These are phyloP conservation scores for Polyodon spathula DNA, from an alignment of 2,113 vertebrate genomes.

Conservation along the genomic window DNA sequence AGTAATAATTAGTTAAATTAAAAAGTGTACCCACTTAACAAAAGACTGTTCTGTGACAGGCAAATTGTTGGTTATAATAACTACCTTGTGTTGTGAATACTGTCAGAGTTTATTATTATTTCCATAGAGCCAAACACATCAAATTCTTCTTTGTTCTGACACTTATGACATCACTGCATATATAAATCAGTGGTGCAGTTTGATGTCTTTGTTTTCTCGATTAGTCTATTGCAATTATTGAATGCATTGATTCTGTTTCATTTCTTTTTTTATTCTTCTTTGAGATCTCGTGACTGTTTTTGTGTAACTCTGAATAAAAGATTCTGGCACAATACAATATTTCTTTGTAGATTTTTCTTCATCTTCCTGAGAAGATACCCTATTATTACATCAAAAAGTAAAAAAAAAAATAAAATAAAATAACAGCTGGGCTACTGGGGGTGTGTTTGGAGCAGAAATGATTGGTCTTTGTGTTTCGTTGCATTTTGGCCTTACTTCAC, in stretches of 20 bases:
- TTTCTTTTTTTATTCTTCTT: constrained; percentile 13
- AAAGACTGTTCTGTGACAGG: too few species aligned
- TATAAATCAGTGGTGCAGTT: constrained; percentile 5
- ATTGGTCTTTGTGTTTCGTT: constrained; percentile 11
- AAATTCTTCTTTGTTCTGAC: not conserved
- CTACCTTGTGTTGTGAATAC: not conserved
- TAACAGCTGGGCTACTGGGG: constrained; percentile 35
- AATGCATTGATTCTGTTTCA: constrained; percentile 7
- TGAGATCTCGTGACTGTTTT: constrained; percentile 10
- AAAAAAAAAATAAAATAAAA: too few species aligned
- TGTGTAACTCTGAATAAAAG: constrained; percentile 10
- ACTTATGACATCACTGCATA: not conserved
- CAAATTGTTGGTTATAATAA: too few species aligned
- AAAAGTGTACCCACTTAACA: too few species aligned
- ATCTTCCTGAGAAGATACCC: constrained; percentile 2
- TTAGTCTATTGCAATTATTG: constrained; percentile 2
- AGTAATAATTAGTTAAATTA: too few species aligned
- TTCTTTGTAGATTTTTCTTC: constrained; percentile 28
- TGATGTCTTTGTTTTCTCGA: constrained; percentile 7
- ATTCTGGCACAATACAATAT: constrained; percentile 8
- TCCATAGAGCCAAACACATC: too few species aligned
- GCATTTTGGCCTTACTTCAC: constrained; percentile 10
- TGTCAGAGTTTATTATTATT: not conserved
- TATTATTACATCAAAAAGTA: constrained; percentile 31
- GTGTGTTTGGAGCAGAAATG: constrained; percentile 4